Evolutionary conservation across 1,140 invertebrate species (phyloP).

Genomic region (Drosophila trapezifrons): DNA sequence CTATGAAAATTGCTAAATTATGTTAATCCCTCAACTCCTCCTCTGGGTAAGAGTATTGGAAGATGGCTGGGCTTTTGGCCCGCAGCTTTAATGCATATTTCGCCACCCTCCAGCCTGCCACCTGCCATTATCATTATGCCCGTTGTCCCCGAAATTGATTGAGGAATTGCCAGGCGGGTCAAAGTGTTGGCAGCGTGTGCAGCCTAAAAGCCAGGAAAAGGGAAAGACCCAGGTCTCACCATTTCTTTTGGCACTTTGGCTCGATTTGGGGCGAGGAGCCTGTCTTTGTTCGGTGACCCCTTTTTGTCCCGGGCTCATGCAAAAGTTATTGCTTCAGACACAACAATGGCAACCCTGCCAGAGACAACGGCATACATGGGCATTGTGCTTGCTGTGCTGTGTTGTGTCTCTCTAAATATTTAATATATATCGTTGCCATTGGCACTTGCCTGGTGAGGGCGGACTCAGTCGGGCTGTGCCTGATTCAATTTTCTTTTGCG

Average conservation of each 20-base stretch:
- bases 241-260: constrained; percentile 55
- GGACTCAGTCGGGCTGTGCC: constrained; percentile 20
- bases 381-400: constrained; percentile 36
- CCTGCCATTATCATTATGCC: constrained; percentile 51
- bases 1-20: constrained; percentile 78
- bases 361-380: constrained; percentile 26
- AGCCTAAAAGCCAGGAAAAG: constrained; percentile 27
- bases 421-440: constrained; percentile 68
- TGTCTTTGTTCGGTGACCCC: constrained; percentile 68
- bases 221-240: constrained; percentile 14
- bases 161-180: constrained; percentile 70
- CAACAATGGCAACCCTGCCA: constrained; percentile 59
- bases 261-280: constrained; percentile 52
- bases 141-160: constrained; percentile 64
- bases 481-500: constrained; percentile 42
- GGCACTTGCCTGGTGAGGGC: constrained; percentile 48
- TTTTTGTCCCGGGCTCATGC: constrained; percentile 50
- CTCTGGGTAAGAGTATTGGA: constrained; percentile 61
- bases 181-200: constrained; percentile 38
- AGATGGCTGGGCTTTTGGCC: constrained; percentile 35
- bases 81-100: constrained; percentile 39
- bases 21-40: constrained; percentile 57
- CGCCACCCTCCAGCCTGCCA: constrained; percentile 19
- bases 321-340: constrained; percentile 60
- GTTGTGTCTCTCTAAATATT: constrained; percentile 64